Percentiles rank a stretch among this genome's conserved stretches.
Evolutionary conservation across 2,888 invertebrate species (phyloP).

Genomic region (Watsonalla cultraria): DNA sequence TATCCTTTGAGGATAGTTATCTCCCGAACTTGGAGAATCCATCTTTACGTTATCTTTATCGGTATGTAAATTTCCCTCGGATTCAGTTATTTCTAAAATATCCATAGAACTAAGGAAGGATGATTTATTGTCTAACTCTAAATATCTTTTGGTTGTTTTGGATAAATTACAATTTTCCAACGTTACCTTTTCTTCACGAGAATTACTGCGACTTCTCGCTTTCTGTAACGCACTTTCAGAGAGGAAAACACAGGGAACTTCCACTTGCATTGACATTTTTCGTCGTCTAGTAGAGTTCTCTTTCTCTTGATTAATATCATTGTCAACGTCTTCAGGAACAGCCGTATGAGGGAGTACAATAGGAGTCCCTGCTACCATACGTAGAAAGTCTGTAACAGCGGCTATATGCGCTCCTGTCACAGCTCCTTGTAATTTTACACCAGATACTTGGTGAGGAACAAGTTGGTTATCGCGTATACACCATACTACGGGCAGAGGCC

Average conservation of each 20-base stretch:
- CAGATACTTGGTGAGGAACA: constrained; percentile 82
- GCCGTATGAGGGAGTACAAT: constrained; percentile 76
- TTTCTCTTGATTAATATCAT: constrained; percentile 67
- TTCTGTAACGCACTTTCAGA: constrained; percentile 70
- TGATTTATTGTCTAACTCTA: constrained; percentile 53
- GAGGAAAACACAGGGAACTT: constrained; percentile 75
- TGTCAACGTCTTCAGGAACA: constrained; percentile 60
- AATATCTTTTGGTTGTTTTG: constrained; percentile 46
- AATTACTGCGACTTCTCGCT: constrained; percentile 67
- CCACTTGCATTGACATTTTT: constrained; percentile 76
- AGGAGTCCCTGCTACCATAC: constrained; percentile 81
- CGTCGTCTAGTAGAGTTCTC: constrained; percentile 62
- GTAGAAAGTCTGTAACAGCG: constrained; percentile 81
- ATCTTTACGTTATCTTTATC: constrained; percentile 43
- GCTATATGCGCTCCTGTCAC: constrained; percentile 83
- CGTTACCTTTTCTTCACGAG: constrained; percentile 66
- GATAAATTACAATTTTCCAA: constrained; percentile 54
- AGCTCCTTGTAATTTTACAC: constrained; percentile 82
- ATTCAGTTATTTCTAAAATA: constrained; percentile 47
- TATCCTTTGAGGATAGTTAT: constrained; percentile 61
- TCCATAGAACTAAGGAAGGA: constrained; percentile 49
- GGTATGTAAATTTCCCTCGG: constrained; percentile 31
- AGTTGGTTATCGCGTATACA: constrained; percentile 83
- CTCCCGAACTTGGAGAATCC: constrained; percentile 16
- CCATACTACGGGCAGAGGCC: constrained; percentile 82